Evolutionary conservation across 2,113 vertebrate species (phyloP).

Genomic region (Chionodraco myersi): DNA sequence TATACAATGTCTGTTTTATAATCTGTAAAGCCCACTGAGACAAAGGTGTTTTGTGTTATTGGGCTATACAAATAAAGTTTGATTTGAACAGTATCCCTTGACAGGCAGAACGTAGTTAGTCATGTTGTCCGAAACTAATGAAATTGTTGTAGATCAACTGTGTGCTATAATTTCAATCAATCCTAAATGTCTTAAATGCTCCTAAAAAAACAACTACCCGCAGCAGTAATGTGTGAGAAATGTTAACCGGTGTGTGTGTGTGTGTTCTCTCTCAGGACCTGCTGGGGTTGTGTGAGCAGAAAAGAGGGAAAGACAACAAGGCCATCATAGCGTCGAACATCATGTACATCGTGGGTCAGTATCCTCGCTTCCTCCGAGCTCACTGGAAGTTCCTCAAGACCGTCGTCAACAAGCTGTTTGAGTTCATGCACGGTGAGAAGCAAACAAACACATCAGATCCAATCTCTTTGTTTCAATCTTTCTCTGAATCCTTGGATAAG

Average conservation of each 20-base stretch:
- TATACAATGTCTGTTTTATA: too few relatives aligned
- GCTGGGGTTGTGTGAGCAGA: slow-evolving; percentile 95
- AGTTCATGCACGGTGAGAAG: slow-evolving; percentile 96
- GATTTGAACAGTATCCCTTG: background rate
- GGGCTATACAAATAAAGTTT: too few relatives aligned
- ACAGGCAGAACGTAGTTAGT: background rate
- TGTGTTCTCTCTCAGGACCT: slow-evolving; percentile 86
- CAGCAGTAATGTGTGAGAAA: background rate
- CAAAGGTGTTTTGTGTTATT: too few relatives aligned
- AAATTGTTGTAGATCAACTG: background rate
- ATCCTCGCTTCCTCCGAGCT: slow-evolving; percentile 94
- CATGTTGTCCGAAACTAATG: background rate
- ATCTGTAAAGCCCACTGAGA: too few relatives aligned
- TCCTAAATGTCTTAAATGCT: background rate
- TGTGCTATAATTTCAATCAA: background rate
- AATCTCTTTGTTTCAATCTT: background rate
- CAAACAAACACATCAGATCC: background rate
- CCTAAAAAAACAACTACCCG: background rate
- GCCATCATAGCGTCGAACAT: slow-evolving; percentile 98
- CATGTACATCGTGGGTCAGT: slow-evolving; percentile 98
- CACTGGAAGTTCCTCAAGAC: slow-evolving; percentile 99
- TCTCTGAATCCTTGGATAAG: background rate
- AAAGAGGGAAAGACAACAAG: slow-evolving; percentile 97
- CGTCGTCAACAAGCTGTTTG: slow-evolving; percentile 96
- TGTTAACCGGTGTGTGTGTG: background rate